Evolutionary conservation across 1,140 invertebrate species (phyloP), one percentile per base, ranked within the genome.

Genomic region (Venustaconcha ellipsiformis): DNA sequence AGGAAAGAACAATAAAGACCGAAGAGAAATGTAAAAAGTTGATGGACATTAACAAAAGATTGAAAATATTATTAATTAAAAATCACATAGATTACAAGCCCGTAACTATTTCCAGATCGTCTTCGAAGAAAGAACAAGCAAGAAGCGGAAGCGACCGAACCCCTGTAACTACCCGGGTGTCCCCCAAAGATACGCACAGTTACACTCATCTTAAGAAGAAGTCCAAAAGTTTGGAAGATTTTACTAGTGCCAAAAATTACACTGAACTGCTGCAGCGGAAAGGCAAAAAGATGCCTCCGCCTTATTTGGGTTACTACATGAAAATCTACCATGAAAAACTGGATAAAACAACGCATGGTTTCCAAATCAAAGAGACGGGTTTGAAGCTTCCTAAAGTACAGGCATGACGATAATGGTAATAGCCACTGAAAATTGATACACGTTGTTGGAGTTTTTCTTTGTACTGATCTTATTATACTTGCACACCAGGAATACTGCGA

Each of bases 11-110:
- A 23, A 18, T 68, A 14, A 26, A 75, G 30, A 69, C 72, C n/a
- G 72, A 82, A 23, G 70, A 79, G 58, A 78, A 72, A 67, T 77
- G 67, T 67, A 65, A 78, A 20, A 78, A 78, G 78, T 67, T 82
- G 12, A n/a, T 70, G 55, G 78, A 80, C 20, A 66, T 76, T 48
- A 82, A 82, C 64, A 69, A 75, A 59, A 82, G 72, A 58, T 64
- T 82, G 2, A 71, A 74, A 60, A 48, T 72, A 60, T 76, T 72
- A 17, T 57, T 82, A 17, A 30, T 70, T 2, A 71, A 72, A 20
- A 76, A 80, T 67, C 73, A 73, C 20, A 79, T 82, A 55, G 80
- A 82, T 69, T 66, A 66, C 14, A 78, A 78, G 63, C 69, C 80
- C 23, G 80, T 77, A 15, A 70, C 72, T 37, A 72, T 77, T 72